These are phyloP conservation scores for Dicrurus megarhynchus DNA, from an alignment of 2,113 vertebrate species.

Conservation along the genomic window DNA sequence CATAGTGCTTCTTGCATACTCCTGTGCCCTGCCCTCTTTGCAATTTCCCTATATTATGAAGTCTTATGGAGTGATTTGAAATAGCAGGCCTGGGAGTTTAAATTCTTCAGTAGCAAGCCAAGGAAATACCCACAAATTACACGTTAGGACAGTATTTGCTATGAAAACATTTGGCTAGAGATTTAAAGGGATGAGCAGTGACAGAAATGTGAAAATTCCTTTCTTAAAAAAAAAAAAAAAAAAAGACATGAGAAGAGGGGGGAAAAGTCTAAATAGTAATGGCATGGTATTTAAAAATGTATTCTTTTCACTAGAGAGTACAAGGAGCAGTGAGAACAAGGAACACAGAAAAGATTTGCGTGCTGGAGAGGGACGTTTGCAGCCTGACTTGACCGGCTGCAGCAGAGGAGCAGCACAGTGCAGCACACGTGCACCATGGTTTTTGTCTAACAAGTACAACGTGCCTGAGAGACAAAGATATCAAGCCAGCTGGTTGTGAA, in stretches of 20 bases:
- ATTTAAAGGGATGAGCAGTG: not conserved
- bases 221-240: no score
- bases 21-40: not conserved
- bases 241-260: fast-evolving
- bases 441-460: not conserved
- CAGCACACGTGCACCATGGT: fast-evolving
- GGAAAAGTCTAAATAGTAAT: not conserved
- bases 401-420: fast-evolving
- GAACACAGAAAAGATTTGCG: not conserved
- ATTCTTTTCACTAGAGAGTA: not conserved
- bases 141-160: not conserved
- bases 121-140: not conserved
- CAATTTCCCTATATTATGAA: not conserved
- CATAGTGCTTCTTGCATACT: not conserved
- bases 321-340: not conserved
- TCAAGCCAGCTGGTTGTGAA: not conserved
- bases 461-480: not conserved
- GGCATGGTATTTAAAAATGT: not conserved
- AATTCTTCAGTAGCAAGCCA: not conserved
- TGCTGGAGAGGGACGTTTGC: not conserved
- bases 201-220: not conserved
- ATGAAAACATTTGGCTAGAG: not conserved
- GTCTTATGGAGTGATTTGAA: not conserved
- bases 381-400: fast-evolving
- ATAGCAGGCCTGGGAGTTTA: not conserved